These are phyloP conservation scores for Cheiracanthium punctorium DNA, from an alignment of 2,888 invertebrate genomes.

Conservation along the genomic window DNA sequence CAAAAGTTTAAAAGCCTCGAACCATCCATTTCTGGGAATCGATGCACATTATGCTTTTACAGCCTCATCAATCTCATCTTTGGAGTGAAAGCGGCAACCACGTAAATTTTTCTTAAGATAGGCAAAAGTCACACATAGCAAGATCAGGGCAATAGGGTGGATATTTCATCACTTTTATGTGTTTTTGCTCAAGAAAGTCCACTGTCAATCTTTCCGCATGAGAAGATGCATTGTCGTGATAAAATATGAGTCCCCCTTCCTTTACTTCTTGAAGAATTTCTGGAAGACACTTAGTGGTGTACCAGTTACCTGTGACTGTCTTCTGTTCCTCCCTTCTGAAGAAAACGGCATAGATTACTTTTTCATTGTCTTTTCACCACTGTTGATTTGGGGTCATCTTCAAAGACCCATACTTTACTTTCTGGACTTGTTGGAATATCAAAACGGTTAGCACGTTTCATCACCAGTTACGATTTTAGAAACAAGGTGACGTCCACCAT, in stretches of 20 bases:
- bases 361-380: not conserved
- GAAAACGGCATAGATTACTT: too few relatives aligned
- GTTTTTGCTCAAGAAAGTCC: slow-evolving; percentile 15
- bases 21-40: not conserved
- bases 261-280: not conserved
- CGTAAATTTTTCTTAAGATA: slow-evolving; percentile 5
- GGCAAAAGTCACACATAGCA: slow-evolving; percentile 15
- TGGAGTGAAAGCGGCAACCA: not conserved
- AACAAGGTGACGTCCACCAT: not conserved
- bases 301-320: not conserved
- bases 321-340: not conserved
- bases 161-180: slow-evolving; percentile 8
- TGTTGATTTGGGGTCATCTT: not conserved
- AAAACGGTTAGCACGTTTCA: not conserved
- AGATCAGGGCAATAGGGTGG: slow-evolving; percentile 10
- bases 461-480: slow-evolving; percentile 22
- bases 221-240: slow-evolving; percentile 28
- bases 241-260: slow-evolving; percentile 15
- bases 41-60: not conserved
- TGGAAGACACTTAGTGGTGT: not conserved
- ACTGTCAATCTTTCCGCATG: slow-evolving; percentile 18
- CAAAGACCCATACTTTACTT: slow-evolving; percentile 3
- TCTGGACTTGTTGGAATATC: not conserved
- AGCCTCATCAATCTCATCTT: slow-evolving; percentile 16
- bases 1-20: not conserved